These are phyloP conservation scores for Catocala nupta DNA, from an alignment of 2,888 invertebrate genomes.

Conservation along the genomic window DNA sequence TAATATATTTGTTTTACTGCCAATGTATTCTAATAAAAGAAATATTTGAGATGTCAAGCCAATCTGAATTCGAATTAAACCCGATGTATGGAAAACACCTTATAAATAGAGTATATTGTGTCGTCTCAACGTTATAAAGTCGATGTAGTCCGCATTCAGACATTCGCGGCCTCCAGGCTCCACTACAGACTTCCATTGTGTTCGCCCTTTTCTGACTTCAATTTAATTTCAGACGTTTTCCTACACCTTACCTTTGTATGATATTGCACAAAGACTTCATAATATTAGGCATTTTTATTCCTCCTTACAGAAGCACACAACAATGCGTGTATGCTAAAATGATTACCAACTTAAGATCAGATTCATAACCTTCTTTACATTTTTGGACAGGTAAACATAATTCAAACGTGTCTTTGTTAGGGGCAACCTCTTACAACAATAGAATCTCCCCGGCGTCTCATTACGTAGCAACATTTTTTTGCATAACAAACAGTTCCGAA, in stretches of 20 bases:
- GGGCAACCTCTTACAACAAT: conserved; percentile 41
- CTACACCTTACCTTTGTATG: conserved; percentile 62
- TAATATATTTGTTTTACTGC: not conserved
- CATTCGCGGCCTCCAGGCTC: conserved; percentile 59
- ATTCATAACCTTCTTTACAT: conserved; percentile 49
- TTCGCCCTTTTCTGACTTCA: conserved; percentile 72
- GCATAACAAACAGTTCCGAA: conserved; percentile 58
- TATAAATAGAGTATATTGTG: conserved; percentile 71
- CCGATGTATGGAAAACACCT: conserved; percentile 62
- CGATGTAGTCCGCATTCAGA: conserved; percentile 71
- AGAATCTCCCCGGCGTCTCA: conserved; percentile 45
- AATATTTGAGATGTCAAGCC: conserved; percentile 60
- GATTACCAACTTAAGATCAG: conserved; percentile 39
- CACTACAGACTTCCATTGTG: conserved; percentile 67
- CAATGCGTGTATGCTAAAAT: conserved; percentile 29
- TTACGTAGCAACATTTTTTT: conserved; percentile 57
- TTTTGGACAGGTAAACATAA: conserved; percentile 50
- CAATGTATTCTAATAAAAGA: conserved; percentile 42
- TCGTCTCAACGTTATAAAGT: conserved; percentile 67
- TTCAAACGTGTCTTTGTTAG: conserved; percentile 51
- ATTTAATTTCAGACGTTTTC: conserved; percentile 76
- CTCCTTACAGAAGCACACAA: conserved; percentile 26
- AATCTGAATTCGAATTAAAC: conserved; percentile 66
- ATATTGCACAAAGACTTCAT: conserved; percentile 48
- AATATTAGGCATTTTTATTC: conserved; percentile 48